phyloP scores from a whole-genome alignment of 2,797 vertebrate species.

The Centroberyx gerrardi region DNA sequence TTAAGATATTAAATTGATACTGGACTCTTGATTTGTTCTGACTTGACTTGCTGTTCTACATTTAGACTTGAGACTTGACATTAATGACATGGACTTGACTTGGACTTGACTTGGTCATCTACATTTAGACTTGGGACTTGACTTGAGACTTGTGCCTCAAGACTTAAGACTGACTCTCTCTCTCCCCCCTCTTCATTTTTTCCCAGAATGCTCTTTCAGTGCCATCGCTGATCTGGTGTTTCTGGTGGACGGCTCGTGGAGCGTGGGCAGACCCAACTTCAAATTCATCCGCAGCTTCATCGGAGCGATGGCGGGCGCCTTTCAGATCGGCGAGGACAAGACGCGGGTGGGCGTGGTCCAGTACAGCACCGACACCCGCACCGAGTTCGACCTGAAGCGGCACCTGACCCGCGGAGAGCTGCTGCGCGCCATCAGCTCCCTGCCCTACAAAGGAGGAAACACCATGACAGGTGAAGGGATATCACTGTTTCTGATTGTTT shows the following conservation, averaged over 20 bases:
- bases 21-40: too few relatives aligned
- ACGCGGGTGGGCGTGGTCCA: constrained; percentile 94
- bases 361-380: constrained; percentile 89
- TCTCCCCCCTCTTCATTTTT: neutral
- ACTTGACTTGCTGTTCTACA: too few relatives aligned
- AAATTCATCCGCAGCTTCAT: constrained; percentile 91
- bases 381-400: constrained; percentile 92
- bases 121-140: too few relatives aligned
- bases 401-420: constrained; percentile 87
- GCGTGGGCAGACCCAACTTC: constrained; percentile 91
- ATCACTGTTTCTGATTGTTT: too few relatives aligned
- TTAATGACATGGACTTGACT: too few relatives aligned
- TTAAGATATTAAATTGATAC: too few relatives aligned
- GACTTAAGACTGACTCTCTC: too few relatives aligned
- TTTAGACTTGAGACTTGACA: too few relatives aligned
- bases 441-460: constrained; percentile 92
- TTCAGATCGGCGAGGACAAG: constrained; percentile 92
- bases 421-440: constrained; percentile 89
- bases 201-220: constrained; percentile 91
- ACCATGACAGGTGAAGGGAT: constrained; percentile 89
- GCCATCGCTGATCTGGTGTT: constrained; percentile 92
- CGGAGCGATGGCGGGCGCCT: constrained; percentile 89
- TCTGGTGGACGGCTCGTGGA: constrained; percentile 94
- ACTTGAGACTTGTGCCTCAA: too few relatives aligned
- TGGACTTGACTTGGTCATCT: too few relatives aligned